Base-by-base conservation (phyloP, 2,888 invertebrate species). In the Thymelicus acteon region DNA sequence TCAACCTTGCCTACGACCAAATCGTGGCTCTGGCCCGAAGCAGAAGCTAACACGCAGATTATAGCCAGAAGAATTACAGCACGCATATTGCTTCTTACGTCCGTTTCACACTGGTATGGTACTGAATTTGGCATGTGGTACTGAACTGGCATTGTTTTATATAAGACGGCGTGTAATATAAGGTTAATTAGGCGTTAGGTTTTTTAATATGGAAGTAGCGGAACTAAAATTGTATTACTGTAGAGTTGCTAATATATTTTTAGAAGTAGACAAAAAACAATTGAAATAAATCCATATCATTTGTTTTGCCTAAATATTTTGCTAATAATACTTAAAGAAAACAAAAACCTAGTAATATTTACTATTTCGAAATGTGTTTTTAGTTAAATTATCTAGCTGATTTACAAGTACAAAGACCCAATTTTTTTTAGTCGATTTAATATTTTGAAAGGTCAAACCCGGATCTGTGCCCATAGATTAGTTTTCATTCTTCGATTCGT, bases 31-130 rank as follows among this genome's bases (percentile, higher is more conserved):
- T 93, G 93, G 72, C 83, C 75, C 54, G 74, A 75, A 13, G 75
- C 79, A 0, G 82, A 78, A 0, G 86, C 85, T 66, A 87, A 71
- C 0, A 89, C 67, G 79, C 86, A 88, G 49, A 89, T 69, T 2
- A 89, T 60, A 47, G 82, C 63, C 0, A 85, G 60, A 13, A 88
- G 12, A 52, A 79, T 82, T 60, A 87, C 48, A 54, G 78, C 77
- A 73, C 82, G 85, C 93, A 92, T 92, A 78, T 83, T 87, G 70
- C 80, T 79, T 85, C 86, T 88, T 86, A 90, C 84, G 90, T 83
- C 87, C 80, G 80, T 82, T 79, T 83, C 76, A 75, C 83, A 91
- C 88, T 58, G n/a, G 13, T 10, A 4, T 15, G 54, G 19, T 31
- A 10, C 24, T 57, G 19, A 8, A 19, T 19, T 19, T 19, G 19